Base-by-base conservation (phyloP, 2,888 invertebrate species). In the Phalangium opilio region DNA sequence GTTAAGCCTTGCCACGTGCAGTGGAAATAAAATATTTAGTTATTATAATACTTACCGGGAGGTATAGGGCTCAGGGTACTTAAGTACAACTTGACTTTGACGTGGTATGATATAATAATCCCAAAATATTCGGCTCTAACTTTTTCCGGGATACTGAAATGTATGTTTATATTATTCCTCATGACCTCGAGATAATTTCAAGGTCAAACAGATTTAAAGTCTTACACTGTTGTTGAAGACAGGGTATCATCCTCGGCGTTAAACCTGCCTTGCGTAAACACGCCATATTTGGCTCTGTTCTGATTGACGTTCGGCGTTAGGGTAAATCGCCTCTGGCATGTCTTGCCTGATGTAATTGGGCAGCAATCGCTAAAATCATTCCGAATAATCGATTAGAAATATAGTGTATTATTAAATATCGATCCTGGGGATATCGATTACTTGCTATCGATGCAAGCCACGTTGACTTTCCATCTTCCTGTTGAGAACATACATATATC, bases 251-350 rank as follows among this genome's bases (percentile, higher is more conserved):
- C 45, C 12, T 45, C 39, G 10, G 33, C 18, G 32, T 21, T 20
- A 2, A 18, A 33, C 11, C 45, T 20, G 4, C 39, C 39, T 33
- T 45, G 38, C 14, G 41, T 39, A 39, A 45, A 45, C 15, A 45
- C 40, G 11, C 45, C 45, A 21, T 45, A 45, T 18, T 45, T 45
- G 38, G 32, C 41, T 10, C 32, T 45, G 39, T 45, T 45, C 39
- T 39, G 32, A 17, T 27, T 33, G 17, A 41, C 40, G 21, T 36
- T 39, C 14, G 45, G 45, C 10, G 39, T 14, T 15, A 45, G 21
- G 11, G 18, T 15, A 14, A 45, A 39, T 21, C 41, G 33, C 45
- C 39, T 39, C 21, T 45, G 21, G 21, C 33, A 40, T n/a, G 45
- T 40, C 14, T 39, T 45, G 14, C 45, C 45, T 14, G 45, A 39